Evolutionary conservation across 2,888 invertebrate genomes (phyloP), one percentile per base, ranked within the genome.

Genomic region (Podotricha telesiphe): DNA sequence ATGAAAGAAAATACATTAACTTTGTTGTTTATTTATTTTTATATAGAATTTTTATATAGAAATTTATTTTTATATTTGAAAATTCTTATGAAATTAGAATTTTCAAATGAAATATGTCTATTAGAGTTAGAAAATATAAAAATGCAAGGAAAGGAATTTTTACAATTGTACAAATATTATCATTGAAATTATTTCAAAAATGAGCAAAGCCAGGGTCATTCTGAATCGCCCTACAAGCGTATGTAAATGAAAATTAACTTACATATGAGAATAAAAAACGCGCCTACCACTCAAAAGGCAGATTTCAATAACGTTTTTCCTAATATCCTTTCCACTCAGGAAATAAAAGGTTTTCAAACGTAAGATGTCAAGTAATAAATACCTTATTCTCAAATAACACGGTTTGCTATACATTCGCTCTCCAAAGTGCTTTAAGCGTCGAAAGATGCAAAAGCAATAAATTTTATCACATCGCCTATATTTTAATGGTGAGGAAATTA

Each of bases 401-500:
- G 64, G 34, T 61, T 56, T 15, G 45, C 51, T 61, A 51, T 68
- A 61, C 65, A 70, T 70, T 67, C 55, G 55, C 42, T 45, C 20
- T 56, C 17, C 22, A 48, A 65, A 53, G 50, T 28, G 58, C 40
- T 59, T 42, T 13, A 50, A 42, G 47, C 40, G 53, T 55, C 22
- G 42, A 59, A 45, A 45, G 59, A 45, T 55, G 48, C 28, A 48
- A 59, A 51, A 42, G 61, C 55, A 53, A 61, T 68, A 68, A 71
- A 68, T 59, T 67, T 19, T 58, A 58, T 51, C 63, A 53, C 51
- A 64, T 28, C 45, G 22, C 59, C 65, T 63, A 70, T 70, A 70
- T 67, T 70, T 70, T 53, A 56, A 56, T 58, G 53, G 13, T 34
- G 34, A 67, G 67, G 67, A 70, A 70, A 70, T 67, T 67, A 64